These are phyloP conservation scores for Macrotus californicus DNA, from an alignment of 2,113 vertebrate genomes.

Conservation along the genomic window DNA sequence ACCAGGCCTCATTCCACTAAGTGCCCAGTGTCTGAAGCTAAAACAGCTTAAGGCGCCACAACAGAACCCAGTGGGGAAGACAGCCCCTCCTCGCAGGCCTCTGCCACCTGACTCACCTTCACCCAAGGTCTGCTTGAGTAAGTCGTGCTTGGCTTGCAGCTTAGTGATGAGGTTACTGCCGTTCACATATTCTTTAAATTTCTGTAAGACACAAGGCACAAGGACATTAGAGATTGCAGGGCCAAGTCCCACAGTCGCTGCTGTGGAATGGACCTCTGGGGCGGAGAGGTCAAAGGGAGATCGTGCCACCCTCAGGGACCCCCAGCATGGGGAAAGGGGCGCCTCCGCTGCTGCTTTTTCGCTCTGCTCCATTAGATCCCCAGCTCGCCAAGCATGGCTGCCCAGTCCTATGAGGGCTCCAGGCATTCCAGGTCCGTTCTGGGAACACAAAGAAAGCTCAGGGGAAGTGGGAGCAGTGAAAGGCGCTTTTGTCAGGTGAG, in stretches of 20 bases:
- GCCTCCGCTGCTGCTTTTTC: not conserved
- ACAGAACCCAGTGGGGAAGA: fast-evolving
- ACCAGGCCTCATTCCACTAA: not conserved
- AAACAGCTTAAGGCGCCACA: not conserved
- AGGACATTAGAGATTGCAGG: not conserved
- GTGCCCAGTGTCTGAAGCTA: not conserved
- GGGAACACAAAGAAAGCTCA: not conserved
- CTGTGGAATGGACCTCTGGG: not conserved
- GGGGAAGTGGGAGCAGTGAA: conserved; percentile 33
- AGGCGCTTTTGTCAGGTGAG: conserved; percentile 52
- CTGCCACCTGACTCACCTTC: conserved; percentile 85
- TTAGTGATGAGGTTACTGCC: conserved; percentile 98
- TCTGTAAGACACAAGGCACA: conserved; percentile 80
- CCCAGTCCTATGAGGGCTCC: conserved; percentile 22
- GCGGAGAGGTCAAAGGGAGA: not conserved
- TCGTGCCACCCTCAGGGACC: not conserved
- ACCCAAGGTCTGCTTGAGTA: conserved; percentile 96
- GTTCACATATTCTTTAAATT: conserved; percentile 98
- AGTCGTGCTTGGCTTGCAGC: conserved; percentile 97
- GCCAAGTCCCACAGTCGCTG: not conserved
- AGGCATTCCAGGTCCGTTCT: not conserved
- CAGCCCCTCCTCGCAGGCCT: not conserved
- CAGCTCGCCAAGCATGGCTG: not conserved
- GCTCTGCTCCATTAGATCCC: not conserved
- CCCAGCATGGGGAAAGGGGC: fast-evolving